Evolutionary conservation across 2,888 invertebrate species (phyloP), one percentile per base, ranked within the genome.

Genomic region (Archips crataeganus): DNA sequence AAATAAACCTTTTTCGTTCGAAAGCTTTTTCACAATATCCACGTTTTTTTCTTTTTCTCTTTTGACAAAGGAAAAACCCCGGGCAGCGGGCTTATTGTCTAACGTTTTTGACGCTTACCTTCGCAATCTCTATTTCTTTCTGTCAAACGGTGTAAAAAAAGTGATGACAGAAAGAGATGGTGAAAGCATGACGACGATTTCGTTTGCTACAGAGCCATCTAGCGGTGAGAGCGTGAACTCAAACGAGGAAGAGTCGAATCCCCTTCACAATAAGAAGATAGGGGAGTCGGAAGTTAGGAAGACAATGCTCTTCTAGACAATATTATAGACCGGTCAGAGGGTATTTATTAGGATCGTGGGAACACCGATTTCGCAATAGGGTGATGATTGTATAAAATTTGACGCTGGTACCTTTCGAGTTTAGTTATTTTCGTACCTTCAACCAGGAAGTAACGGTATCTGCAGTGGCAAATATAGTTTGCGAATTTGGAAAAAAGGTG

Each of bases 261-360:
- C 80, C 78, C 77, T 79, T 74, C 76, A 75, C 75, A 80, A 78
- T 79, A 82, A 73, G 68, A 78, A 79, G 79, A 85, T 85, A 84
- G 87, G 85, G 88, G 87, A 88, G 81, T 78, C 85, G 87, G 88
- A 89, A 90, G 85, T 84, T 85, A 83, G 84, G 86, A 87, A 92
- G 88, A 91, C 88, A 92, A 92, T 89, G 81, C 84, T 79, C 83
- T 80, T 34, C 82, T 89, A 87, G 85, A 93, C 91, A 93, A 93
- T 90, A 80, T 72, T 68, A n/a, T 79, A 79, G 78, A 74, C 79
- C 86, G 92, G 90, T 92, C 90, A 92, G 84, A 91, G 89, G 87
- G 85, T 85, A 67, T 73, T 62, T 78, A 79, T 80, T 80, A 75
- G 79, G 78, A 77, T 77, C 81, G 88, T 92, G 90, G 85, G 91